phyloP scores from a whole-genome alignment of 1,140 invertebrate genomes.

The Schlechtendalia chinensis region DNA sequence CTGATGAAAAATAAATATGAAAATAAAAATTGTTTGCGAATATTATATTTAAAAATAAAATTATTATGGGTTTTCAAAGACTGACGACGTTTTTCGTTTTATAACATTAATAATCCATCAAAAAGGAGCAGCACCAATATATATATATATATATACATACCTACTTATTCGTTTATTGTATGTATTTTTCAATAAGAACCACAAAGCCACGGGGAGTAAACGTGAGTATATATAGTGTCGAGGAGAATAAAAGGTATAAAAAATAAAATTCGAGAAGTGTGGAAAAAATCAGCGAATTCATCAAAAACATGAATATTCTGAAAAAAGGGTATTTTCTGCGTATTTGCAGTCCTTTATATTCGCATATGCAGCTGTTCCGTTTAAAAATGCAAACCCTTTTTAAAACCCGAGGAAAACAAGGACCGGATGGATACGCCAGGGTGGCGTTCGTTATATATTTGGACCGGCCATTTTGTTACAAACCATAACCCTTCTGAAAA shows the following conservation, averaged over 20 bases:
- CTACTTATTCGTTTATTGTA: slow-evolving; percentile 3
- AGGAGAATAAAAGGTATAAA: slow-evolving; percentile 36
- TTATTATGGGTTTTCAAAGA: neutral
- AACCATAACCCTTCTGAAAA: slow-evolving; percentile 50
- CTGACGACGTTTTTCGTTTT: neutral
- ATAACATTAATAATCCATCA: neutral
- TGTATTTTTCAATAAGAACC: slow-evolving; percentile 29
- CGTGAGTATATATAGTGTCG: neutral
- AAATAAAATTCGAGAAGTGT: slow-evolving; percentile 41
- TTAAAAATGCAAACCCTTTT: slow-evolving; percentile 48
- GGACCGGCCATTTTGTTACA: slow-evolving; percentile 49
- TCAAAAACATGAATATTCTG: slow-evolving; percentile 35
- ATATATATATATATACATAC: no score
- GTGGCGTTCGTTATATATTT: slow-evolving; percentile 33
- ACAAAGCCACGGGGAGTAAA: slow-evolving; percentile 10
- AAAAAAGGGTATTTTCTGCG: slow-evolving; percentile 19
- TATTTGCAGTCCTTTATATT: slow-evolving; percentile 24
- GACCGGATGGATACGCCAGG: slow-evolving; percentile 41
- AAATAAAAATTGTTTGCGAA: neutral
- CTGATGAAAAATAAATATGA: neutral
- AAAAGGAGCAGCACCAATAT: neutral
- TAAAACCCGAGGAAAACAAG: slow-evolving; percentile 14
- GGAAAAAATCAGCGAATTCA: slow-evolving; percentile 43
- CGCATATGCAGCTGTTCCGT: neutral
- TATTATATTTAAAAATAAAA: neutral